Evolutionary conservation across 2,797 vertebrate species (phyloP).

Genomic region (Platyrinchus mystaceus): DNA sequence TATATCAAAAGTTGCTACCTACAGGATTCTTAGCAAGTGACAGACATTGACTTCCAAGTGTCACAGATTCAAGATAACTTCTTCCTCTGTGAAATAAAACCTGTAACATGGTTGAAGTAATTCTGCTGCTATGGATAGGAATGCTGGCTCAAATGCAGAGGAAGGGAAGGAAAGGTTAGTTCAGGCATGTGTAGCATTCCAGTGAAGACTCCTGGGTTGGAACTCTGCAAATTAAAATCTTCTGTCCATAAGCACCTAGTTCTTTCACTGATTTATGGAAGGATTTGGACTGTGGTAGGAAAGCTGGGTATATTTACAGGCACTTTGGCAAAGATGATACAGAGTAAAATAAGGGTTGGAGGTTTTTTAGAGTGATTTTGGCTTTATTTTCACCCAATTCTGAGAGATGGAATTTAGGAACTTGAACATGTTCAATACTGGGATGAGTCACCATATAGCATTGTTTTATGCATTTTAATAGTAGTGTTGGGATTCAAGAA

Average conservation of each 20-base stretch:
- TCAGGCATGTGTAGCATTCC: background rate
- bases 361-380: background rate
- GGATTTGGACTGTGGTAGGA: background rate
- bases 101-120: background rate
- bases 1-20: background rate
- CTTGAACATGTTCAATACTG: background rate
- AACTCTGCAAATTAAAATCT: background rate
- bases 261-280: background rate
- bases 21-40: background rate
- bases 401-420: background rate
- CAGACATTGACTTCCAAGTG: background rate
- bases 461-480: background rate
- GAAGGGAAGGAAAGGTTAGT: background rate
- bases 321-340: background rate
- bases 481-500: background rate
- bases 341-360: background rate
- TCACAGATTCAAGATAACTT: background rate
- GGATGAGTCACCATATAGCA: background rate
- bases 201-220: background rate
- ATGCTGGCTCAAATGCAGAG: background rate
- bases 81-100: background rate
- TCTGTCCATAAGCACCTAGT: background rate
- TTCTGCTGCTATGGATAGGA: background rate
- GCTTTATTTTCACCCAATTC: rapidly evolving
- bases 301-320: background rate